phyloP scores from a whole-genome alignment of 2,888 invertebrate species.

The Melolontha melolontha region DNA sequence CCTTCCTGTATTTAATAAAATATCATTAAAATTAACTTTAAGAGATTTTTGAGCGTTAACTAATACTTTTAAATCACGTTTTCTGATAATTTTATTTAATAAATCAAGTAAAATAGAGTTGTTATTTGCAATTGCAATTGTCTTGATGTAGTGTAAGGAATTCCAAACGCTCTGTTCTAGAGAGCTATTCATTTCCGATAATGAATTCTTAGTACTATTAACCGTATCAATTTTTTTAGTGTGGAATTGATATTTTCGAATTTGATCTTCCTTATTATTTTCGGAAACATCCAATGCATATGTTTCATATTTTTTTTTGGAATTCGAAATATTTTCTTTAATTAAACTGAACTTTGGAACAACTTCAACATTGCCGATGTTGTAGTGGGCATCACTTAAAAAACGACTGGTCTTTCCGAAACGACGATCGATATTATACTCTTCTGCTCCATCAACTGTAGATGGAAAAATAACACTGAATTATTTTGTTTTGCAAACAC shows the following conservation, averaged over 20 bases:
- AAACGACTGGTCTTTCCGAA: neutral
- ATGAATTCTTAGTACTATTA: neutral
- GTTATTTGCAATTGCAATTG: neutral
- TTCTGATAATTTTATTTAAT: slow-evolving; percentile 6
- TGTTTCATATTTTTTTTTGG: neutral
- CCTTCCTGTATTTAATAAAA: neutral
- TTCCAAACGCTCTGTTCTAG: slow-evolving; percentile 1
- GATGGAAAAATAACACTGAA: slow-evolving; percentile 34
- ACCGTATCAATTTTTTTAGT: slow-evolving; percentile 1
- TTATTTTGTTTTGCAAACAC: slow-evolving; percentile 13
- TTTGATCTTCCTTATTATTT: neutral
- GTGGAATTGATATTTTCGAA: no score
- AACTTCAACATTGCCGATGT: neutral
- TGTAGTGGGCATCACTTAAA: slow-evolving; percentile 2
- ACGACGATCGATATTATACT: slow-evolving; percentile 6
- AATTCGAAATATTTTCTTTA: neutral
- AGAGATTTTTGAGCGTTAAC: neutral
- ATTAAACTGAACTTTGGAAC: no score
- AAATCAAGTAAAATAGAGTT: neutral
- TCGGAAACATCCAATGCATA: neutral
- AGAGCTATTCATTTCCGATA: neutral
- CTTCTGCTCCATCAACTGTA: slow-evolving; percentile 12
- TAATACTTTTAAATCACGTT: slow-evolving; percentile 1
- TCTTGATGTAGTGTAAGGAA: neutral
- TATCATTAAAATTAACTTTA: slow-evolving; percentile 2